phyloP scores from a whole-genome alignment of 2,888 invertebrate species.

The Eurytoma californica region DNA sequence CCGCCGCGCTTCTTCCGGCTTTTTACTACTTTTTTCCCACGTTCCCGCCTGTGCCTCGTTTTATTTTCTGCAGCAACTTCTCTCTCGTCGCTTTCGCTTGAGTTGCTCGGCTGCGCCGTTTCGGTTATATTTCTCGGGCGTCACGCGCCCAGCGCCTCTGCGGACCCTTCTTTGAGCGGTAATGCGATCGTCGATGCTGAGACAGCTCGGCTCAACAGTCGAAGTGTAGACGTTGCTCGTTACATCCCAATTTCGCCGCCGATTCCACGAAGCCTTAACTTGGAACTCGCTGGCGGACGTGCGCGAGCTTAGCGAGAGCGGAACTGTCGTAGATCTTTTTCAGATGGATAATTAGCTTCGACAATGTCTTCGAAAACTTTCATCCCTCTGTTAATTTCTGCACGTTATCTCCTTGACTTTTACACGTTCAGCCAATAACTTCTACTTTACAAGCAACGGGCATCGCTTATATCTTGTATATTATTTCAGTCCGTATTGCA shows the following conservation, averaged over 20 bases:
- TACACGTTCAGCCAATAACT: no score
- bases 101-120: neutral
- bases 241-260: neutral
- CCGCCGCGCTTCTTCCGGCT: neutral
- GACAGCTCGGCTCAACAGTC: slow-evolving; percentile 2
- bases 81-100: neutral
- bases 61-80: neutral
- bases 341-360: neutral
- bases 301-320: neutral
- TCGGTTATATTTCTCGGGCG: neutral
- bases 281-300: no score
- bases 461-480: no score
- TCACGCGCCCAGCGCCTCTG: neutral
- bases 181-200: slow-evolving; percentile 40
- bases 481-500: no score
- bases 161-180: slow-evolving; percentile 11
- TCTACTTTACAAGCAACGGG: no score
- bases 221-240: neutral
- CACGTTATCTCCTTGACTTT: no score
- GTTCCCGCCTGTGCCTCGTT: neutral
- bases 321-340: neutral
- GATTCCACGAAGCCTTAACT: neutral
- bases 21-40: neutral
- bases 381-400: no score
- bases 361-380: no score